Conservation (phyloP, 2,888 invertebrate genomes). For the Hedychridium roseum region DNA sequence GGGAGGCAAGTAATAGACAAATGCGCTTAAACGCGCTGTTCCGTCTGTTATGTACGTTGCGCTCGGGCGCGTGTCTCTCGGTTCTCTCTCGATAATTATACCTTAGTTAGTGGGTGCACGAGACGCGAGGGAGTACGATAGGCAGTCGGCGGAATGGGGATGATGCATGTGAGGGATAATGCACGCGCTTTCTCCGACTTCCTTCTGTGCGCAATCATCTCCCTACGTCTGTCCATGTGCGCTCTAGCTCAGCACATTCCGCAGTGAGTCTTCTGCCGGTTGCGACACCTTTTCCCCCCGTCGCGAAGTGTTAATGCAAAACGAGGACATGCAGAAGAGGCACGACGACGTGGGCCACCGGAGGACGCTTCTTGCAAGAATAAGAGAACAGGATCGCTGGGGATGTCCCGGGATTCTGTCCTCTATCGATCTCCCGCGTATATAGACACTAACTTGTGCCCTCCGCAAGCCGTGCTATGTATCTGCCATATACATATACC, state of each 20-base stretch:
- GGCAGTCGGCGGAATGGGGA: slow-evolving; percentile 7
- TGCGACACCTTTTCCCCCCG: not conserved
- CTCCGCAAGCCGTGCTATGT: slow-evolving; percentile 56
- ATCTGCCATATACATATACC: slow-evolving; percentile 45
- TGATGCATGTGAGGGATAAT: slow-evolving; percentile 21
- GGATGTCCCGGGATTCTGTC: slow-evolving; percentile 63
- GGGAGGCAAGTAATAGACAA: slow-evolving; percentile 31
- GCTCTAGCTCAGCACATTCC: too few relatives aligned
- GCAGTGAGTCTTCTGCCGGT: too few relatives aligned
- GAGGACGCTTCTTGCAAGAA: slow-evolving; percentile 61
- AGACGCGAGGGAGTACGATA: slow-evolving; percentile 11
- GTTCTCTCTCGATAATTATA: slow-evolving; percentile 50
- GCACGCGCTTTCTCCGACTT: slow-evolving; percentile 18
- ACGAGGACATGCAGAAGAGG: slow-evolving; percentile 37
- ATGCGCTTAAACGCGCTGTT: slow-evolving; percentile 26
- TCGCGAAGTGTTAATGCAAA: slow-evolving; percentile 44
- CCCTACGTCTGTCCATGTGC: slow-evolving; percentile 16
- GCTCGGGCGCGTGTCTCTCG: slow-evolving; percentile 29
- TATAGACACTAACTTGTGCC: slow-evolving; percentile 61
- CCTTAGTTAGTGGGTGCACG: slow-evolving; percentile 29
- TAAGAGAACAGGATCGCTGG: slow-evolving; percentile 63
- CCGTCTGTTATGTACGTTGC: slow-evolving; percentile 27
- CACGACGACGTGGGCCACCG: slow-evolving; percentile 45
- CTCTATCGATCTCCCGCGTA: slow-evolving; percentile 61
- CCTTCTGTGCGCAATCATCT: not conserved